Evolutionary conservation across 2,888 invertebrate species (phyloP), one percentile per base, ranked within the genome.

Genomic region (Stegophylla sp.): DNA sequence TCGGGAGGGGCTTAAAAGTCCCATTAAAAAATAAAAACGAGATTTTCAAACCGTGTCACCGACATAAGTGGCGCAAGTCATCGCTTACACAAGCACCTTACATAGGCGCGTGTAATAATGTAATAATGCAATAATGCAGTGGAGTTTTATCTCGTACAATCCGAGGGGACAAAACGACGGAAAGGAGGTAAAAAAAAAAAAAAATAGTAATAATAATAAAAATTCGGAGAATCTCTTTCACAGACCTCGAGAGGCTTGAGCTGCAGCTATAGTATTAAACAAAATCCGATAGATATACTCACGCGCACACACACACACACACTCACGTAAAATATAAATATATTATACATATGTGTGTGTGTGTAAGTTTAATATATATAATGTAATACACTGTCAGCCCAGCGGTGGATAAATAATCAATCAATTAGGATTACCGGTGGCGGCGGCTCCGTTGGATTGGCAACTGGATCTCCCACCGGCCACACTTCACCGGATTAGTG

Each of bases 351-450:
- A 61, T 61, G 28, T 61, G 23, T 67, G 9, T 67, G 48, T n/a
- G n/a, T n/a, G n/a, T n/a, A n/a, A n/a, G n/a, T n/a, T 26, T 34
- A 23, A 67, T 23, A 67, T 17, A 13, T 53, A 75, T 51, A 56
- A 64, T 66, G 43, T 20, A 67, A 77, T 59, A 26, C n/a, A n/a
- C 48, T 69, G 77, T 77, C 77, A 69, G 61, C 69, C 71, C 71
- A 48, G 69, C 79, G 79, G 79, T 61, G 71, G 79, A 79, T 79
- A 79, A 79, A 79, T 79, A 79, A 79, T 79, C 79, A 79, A 79
- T 79, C 79, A 79, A 79, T 79, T 79, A 79, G 79, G 79, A 79
- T 79, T 79, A 79, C 77, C 77, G 34, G 61, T 56, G 56, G 73
- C 73, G 51, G 66, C 66, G 53, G 56, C 69, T 59, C 28, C 79